Conservation (phyloP, 2,888 invertebrate genomes). For the Orthosia incerta region DNA sequence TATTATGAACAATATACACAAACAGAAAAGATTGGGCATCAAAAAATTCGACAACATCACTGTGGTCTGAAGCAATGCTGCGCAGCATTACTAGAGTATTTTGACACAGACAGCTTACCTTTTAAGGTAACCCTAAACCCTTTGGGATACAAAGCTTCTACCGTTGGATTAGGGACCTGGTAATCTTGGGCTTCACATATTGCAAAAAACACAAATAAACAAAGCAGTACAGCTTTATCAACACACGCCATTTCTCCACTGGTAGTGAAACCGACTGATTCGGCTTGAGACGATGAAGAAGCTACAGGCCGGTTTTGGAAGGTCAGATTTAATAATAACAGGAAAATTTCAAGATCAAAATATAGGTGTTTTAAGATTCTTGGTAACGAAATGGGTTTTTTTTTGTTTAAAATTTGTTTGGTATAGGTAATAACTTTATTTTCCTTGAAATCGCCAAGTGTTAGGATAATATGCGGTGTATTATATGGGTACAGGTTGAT, state of each 20-base stretch:
- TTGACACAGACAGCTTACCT: conserved; percentile 77
- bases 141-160: conserved; percentile 37
- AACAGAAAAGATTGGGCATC: too few relatives aligned
- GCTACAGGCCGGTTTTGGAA: conserved; percentile 11
- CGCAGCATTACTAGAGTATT: background rate
- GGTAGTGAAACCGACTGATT: background rate
- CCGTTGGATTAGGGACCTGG: conserved; percentile 6
- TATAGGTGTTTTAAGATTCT: background rate
- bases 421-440: too few relatives aligned
- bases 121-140: conserved; percentile 90
- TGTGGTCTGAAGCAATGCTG: too few relatives aligned
- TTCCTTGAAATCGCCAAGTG: too few relatives aligned
- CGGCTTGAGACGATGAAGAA: background rate
- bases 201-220: conserved; percentile 41
- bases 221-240: conserved; percentile 71
- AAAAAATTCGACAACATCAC: too few relatives aligned
- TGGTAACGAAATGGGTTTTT: background rate
- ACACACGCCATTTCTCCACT: conserved; percentile 15
- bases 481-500: too few relatives aligned
- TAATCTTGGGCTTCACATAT: conserved; percentile 20
- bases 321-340: background rate
- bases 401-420: background rate
- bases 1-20: too few relatives aligned
- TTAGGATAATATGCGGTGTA: too few relatives aligned
- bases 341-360: conserved; percentile 10